Percentiles rank a stretch among this genome's conserved stretches.
Conservation (phyloP, 2,797 vertebrate genomes). For the Echeneis naucrates region DNA sequence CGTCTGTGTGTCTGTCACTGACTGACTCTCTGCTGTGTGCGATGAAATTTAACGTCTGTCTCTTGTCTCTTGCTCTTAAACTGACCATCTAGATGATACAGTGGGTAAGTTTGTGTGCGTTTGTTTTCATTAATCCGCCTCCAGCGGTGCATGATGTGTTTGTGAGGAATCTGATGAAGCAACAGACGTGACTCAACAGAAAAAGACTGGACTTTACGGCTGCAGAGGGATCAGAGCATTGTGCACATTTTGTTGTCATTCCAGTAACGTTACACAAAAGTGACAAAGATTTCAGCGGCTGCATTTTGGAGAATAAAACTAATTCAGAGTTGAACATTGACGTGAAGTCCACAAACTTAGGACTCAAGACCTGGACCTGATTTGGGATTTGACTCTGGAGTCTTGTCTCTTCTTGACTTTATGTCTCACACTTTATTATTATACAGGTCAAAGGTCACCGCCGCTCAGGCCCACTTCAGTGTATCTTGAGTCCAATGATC, state of each 20-base stretch:
- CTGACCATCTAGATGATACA: conserved; percentile 71
- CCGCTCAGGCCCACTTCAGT: background rate
- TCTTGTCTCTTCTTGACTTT: background rate
- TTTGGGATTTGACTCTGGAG: background rate
- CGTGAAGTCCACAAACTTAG: too few species aligned
- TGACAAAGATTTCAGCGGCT: too few species aligned
- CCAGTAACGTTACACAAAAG: too few species aligned
- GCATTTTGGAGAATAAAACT: too few species aligned
- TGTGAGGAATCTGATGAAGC: too few species aligned
- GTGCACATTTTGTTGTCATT: too few species aligned
- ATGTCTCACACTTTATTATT: background rate
- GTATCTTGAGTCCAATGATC: background rate
- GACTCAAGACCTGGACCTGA: background rate
- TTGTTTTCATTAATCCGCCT: too few species aligned
- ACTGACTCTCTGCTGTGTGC: background rate
- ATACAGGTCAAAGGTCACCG: background rate
- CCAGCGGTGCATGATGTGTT: too few species aligned
- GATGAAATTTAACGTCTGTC: conserved; percentile 23
- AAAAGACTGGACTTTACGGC: too few species aligned
- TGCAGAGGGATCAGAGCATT: too few species aligned
- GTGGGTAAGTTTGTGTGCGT: conserved; percentile 78
- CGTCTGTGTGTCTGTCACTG: conserved; percentile 1
- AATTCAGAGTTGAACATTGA: too few species aligned
- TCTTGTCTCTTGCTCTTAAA: conserved; percentile 45
- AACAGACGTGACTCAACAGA: too few species aligned